Base-by-base conservation (phyloP, 1,140 invertebrate genomes). In the Oedothorax gibbosus region DNA sequence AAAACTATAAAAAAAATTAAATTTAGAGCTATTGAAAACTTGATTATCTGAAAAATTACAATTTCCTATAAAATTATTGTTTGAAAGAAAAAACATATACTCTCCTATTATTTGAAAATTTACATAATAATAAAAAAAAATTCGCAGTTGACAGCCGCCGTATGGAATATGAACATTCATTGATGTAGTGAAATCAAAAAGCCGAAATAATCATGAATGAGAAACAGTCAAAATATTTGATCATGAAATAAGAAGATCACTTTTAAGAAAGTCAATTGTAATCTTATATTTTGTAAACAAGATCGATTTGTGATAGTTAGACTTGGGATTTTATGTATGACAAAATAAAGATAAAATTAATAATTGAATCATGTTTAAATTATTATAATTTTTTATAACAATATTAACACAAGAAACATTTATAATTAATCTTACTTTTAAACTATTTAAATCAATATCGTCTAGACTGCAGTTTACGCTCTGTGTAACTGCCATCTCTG, bases 381-480 rank as follows among this genome's bases (percentile, higher is more conserved):
- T 56, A 75, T 15, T 57, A 35, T n/a, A 56, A 57, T 56, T 15
- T 15, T 5, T 6, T 35, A 53, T 75, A 21, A 57, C 20, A 60
- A 75, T 11, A 51, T 18, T 51, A 10, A 71, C 50, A 71, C 18
- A 53, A 5, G 9, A 35, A 73, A 5, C 12, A 7, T 35, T 8
- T 5, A 51, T 20, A 21, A 66, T 35, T 71, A 11, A 76, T 88
- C 90, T 93, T 93, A 98, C 97, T 94, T 98, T 97, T 88, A 99
- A 92, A 88, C 96, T 95, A 91, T 96, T 96, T 90, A 99, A 93
- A 93, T 99, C 97, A 92, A 99, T 99, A 93, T 99, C 97, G 92
- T 98, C 97, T 90, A 99, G 93, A 91, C 96, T 97, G 93, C 96
- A 97, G 92, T 98, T 98, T 92, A 97, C 95, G 92, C 95, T 96